Base-by-base conservation (phyloP, 2,888 invertebrate species). In the Thyatira batis region DNA sequence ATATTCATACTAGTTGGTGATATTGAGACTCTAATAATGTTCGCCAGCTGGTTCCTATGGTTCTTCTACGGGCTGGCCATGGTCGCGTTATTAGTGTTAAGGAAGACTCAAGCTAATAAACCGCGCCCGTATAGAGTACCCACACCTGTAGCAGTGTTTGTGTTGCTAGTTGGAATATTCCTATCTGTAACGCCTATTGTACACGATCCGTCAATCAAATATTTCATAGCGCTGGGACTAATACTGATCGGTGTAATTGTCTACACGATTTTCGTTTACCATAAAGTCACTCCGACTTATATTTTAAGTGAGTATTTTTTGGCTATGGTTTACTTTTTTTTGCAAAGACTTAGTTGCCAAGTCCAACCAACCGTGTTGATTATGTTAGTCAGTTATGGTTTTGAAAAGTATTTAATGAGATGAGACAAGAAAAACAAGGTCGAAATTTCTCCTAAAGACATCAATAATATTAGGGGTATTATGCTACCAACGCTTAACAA, bases 31-130 rank as follows among this genome's bases (percentile, higher is more conserved):
- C 90, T 97, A 11, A 97, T 97, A 63, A 96, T 97, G 71, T 96
- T 97, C 78, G 96, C 96, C 45, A 97, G 96, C 80, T 97, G 97
- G 91, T 94, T 97, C 60, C 95, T 96, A 20, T 97, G 97, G 97
- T 94, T 97, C 58, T 97, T 97, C 86, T 97, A 97, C 80, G 97
- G 97, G 0, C 83, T 95, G 0, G 96, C 97, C 0, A 96, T 97
- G 95, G 92, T 96, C 0, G 95, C 97, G 0, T 87, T 97, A 17
- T 81, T 97, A 30, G 93, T 96, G 0, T 87, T 97, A 71, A 84
- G 97, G 48, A 94, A 83, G 69, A 96, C 95, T 0, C 95, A 94
- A 74, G 93, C 94, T 3, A 83, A 95, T 56, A 93, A 92, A 21
- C 93, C 92, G 0, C 90, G 97, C 54, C 96, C 97, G 0, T 97